Conservation (phyloP, 2,888 invertebrate genomes). For the Charanyca ferruginea region DNA sequence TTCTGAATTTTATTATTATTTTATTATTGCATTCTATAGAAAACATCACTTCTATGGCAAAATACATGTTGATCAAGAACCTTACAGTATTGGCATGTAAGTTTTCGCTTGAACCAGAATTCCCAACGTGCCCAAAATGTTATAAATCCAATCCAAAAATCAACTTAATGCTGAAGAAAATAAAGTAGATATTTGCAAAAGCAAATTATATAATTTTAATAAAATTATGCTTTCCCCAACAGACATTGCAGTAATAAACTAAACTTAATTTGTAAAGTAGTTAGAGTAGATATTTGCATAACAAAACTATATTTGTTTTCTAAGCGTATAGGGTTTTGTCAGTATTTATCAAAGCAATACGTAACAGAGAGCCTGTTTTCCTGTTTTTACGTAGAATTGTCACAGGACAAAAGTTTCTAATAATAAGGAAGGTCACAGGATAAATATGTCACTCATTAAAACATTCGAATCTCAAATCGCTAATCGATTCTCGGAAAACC, state of each 20-base stretch:
- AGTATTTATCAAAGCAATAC: not conserved
- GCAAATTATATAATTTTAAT: not conserved
- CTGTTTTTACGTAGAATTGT: constrained; percentile 12
- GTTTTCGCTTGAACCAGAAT: constrained; percentile 11
- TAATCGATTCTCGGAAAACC: too few species aligned
- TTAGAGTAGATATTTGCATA: constrained; percentile 4
- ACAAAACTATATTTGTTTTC: not conserved
- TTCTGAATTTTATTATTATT: constrained; percentile 14
- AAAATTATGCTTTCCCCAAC: not conserved
- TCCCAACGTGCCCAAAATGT: not conserved
- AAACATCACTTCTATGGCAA: not conserved
- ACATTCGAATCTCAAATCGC: too few species aligned
- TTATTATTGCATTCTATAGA: not conserved
- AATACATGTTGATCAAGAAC: not conserved
- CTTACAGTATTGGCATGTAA: not conserved
- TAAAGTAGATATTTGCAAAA: not conserved
- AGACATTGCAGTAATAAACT: not conserved
- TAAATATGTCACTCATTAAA: not conserved
- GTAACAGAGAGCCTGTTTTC: constrained; percentile 10
- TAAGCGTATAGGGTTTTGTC: not conserved
- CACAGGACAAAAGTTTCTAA: not conserved
- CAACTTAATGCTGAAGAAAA: fast-evolving
- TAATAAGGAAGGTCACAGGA: constrained; percentile 11
- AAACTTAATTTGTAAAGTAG: not conserved
- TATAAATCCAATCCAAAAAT: not conserved